These are phyloP conservation scores for Timema cristinae DNA, from an alignment of 2,888 invertebrate genomes.

Conservation along the genomic window DNA sequence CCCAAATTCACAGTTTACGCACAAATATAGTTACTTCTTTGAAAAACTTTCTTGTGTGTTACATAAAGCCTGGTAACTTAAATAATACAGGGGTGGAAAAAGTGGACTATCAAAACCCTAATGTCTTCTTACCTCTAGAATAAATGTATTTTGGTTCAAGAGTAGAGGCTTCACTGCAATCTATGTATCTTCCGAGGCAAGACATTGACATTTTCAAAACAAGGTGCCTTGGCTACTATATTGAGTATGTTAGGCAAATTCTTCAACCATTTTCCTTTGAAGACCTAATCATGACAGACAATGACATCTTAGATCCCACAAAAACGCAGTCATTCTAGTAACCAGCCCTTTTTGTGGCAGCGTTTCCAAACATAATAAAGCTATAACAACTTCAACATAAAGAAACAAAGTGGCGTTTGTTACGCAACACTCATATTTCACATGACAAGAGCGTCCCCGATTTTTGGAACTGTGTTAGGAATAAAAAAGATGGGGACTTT, in stretches of 20 bases:
- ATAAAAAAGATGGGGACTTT: too few relatives aligned
- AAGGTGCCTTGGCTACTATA: conserved; percentile 2
- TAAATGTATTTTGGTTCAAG: neutral
- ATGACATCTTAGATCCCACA: neutral
- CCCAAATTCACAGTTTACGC: neutral
- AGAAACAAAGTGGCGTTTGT: neutral
- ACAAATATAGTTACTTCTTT: neutral
- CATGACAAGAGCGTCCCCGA: neutral
- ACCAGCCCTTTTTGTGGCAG: neutral
- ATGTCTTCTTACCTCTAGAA: neutral
- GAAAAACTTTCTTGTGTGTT: neutral
- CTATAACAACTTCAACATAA: neutral
- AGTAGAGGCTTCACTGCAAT: neutral
- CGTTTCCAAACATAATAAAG: neutral
- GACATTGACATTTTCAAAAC: neutral
- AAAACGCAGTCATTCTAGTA: neutral
- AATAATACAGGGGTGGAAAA: neutral
- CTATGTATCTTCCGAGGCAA: neutral
- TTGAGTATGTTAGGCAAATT: neutral
- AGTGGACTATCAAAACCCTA: too few relatives aligned
- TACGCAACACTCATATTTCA: neutral
- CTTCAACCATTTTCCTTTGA: neutral
- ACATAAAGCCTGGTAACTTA: neutral
- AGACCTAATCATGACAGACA: neutral
- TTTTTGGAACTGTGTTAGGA: too few relatives aligned